These are phyloP conservation scores for Lepidochrysops patricia DNA, from an alignment of 2,888 invertebrate genomes.

Conservation along the genomic window DNA sequence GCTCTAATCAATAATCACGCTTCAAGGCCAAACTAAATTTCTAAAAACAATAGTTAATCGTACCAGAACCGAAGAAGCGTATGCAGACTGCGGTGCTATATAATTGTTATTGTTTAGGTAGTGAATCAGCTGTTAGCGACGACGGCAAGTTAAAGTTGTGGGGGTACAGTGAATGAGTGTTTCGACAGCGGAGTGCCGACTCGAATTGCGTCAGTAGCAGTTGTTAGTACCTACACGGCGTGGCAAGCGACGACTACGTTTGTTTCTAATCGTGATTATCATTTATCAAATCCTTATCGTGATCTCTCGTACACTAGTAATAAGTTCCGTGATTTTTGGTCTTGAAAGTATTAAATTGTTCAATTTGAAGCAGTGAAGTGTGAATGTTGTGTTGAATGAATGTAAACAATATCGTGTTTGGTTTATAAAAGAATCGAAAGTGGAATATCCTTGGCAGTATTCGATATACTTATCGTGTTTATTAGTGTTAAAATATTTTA, in stretches of 20 bases:
- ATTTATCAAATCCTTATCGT: constrained; percentile 35
- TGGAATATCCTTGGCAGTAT: constrained; percentile 4
- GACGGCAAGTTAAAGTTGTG: constrained; percentile 40
- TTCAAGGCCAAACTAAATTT: neutral
- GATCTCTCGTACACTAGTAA: constrained; percentile 27
- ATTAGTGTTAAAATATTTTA: neutral
- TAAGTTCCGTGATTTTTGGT: constrained; percentile 4
- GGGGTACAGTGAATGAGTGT: constrained; percentile 22
- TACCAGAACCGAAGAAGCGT: neutral
- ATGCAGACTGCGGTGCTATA: neutral
- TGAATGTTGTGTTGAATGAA: no score
- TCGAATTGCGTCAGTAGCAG: constrained; percentile 54
- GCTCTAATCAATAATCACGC: no score
- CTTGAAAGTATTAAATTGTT: neutral
- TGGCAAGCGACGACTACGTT: constrained; percentile 32
- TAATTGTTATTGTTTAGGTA: constrained; percentile 23
- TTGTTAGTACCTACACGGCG: constrained; percentile 38
- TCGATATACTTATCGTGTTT: neutral
- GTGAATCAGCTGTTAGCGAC: constrained; percentile 59
- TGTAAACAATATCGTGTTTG: neutral
- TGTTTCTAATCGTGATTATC: constrained; percentile 23
- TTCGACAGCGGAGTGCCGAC: constrained; percentile 26
- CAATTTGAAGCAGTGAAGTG: neutral
- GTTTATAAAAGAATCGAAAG: neutral
- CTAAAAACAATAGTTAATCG: neutral